phyloP scores from a whole-genome alignment of 1,140 invertebrate genomes.

The Charaxes varanes region DNA sequence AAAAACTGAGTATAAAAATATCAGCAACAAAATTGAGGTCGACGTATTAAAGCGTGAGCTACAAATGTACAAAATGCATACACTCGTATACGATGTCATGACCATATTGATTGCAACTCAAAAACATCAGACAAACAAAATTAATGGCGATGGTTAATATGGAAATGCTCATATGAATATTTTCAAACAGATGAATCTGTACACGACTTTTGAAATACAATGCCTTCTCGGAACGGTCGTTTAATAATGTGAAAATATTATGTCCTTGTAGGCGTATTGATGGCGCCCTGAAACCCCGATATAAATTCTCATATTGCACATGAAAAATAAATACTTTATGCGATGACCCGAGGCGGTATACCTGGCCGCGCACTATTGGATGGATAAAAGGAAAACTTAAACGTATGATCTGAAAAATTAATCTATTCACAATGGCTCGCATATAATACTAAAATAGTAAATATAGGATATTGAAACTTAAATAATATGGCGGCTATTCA shows the following conservation, averaged over 20 bases:
- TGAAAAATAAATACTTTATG: conserved; percentile 29
- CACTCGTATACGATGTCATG: no score
- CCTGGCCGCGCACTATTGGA: no score
- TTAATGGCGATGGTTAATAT: conserved; percentile 58
- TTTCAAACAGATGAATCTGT: conserved; percentile 59
- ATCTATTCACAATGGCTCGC: no score
- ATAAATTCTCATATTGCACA: conserved; percentile 33
- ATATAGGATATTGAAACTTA: no score
- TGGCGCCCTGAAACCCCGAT: conserved; percentile 38
- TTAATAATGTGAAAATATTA: conserved; percentile 46
- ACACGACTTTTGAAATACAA: conserved; percentile 67
- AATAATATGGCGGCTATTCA: no score
- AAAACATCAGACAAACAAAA: conserved; percentile 55
- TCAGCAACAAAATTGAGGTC: no score
- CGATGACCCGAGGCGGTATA: conserved; percentile 27
- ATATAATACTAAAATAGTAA: no score
- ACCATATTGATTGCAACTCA: no score
- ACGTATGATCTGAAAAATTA: no score
- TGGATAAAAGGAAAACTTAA: no score
- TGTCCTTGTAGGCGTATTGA: conserved; percentile 53
- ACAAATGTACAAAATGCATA: conserved; percentile 51
- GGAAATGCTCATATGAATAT: conserved; percentile 58
- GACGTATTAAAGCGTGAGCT: conserved; percentile 28
- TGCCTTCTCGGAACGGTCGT: conserved; percentile 35
- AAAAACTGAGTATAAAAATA: no score